Conservation (phyloP, 2,797 vertebrate genomes). For the Haliaeetus albicilla region DNA sequence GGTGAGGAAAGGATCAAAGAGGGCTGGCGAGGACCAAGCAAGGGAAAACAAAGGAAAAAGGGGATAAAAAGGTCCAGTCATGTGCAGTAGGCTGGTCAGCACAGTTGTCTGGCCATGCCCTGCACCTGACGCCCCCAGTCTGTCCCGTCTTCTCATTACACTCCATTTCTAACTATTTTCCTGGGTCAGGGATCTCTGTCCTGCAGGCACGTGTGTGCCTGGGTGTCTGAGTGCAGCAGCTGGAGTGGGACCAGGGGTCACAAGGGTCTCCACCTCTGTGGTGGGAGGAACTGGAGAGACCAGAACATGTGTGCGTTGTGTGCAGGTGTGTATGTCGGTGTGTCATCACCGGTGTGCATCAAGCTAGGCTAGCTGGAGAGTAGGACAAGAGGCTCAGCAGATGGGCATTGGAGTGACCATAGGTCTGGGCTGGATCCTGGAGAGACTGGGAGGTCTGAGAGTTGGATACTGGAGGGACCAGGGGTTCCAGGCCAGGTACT, state of each 20-base stretch:
- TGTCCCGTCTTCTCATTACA: background rate
- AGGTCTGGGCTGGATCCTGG: background rate
- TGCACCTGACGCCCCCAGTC: background rate
- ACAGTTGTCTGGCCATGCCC: background rate
- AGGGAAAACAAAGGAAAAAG: background rate
- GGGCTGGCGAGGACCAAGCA: background rate
- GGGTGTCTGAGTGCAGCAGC: background rate
- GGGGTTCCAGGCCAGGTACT: too few relatives aligned
- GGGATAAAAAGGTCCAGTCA: background rate
- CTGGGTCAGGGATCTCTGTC: background rate
- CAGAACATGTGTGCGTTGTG: too few relatives aligned
- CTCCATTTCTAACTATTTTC: background rate
- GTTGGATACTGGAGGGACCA: background rate
- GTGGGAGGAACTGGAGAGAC: background rate
- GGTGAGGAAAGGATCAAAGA: background rate
- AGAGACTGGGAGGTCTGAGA: background rate
- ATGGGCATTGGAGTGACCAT: background rate
- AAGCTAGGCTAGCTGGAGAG: background rate
- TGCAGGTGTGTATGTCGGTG: background rate
- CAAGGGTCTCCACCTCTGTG: background rate
- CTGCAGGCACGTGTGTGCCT: accelerated
- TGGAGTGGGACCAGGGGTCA: background rate
- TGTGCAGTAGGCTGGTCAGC: background rate
- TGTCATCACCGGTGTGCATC: too few relatives aligned
- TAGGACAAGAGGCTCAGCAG: background rate